Evolutionary conservation across 2,888 invertebrate genomes (phyloP), one percentile per base, ranked within the genome.

Genomic region (Euplagia quadripunctaria): DNA sequence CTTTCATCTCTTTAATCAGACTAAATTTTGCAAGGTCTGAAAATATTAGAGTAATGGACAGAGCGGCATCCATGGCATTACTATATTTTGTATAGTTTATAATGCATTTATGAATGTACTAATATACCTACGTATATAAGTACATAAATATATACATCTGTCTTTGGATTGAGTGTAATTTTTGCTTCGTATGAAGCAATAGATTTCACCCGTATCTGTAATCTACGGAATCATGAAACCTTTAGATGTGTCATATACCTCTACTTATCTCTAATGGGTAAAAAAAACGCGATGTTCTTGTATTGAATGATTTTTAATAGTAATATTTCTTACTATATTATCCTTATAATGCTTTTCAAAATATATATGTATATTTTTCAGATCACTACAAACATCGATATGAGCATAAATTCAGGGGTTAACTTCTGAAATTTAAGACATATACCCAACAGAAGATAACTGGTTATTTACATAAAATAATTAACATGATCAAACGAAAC

Each of bases 341-440:
- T 20, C 20, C 12, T 4, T 20, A 8, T n/a, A 12, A 31, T 64
- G 17, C 17, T 1, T 20, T 5, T 41, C 41, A 51, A 7, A 9
- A 42, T 52, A 0, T 7, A 7, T 46, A 43, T 61, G n/a, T 72
- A 7, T 64, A 67, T 46, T 73, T 73, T 73, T 68, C 72, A 73
- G 72, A 69, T 73, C 0, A 58, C 41, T 49, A 64, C 61, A 61
- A 49, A 61, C 31, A 66, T 14, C 46, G 20, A 6, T 51, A 55
- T 17, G 14, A 17, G 14, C 12, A 63, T n/a, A n/a, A 3, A 42
- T 49, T 65, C 61, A 61, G 49, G 41, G 65, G 42, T 14, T 43
- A 49, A 58, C 46, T n/a, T 43, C 20, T 46, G 20, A 20, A 55
- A 43, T 3, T 20, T 31, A 20, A 20, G 20, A 58, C 58, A 31